Conservation (phyloP, 2,888 invertebrate species). For the Heliconius sara region DNA sequence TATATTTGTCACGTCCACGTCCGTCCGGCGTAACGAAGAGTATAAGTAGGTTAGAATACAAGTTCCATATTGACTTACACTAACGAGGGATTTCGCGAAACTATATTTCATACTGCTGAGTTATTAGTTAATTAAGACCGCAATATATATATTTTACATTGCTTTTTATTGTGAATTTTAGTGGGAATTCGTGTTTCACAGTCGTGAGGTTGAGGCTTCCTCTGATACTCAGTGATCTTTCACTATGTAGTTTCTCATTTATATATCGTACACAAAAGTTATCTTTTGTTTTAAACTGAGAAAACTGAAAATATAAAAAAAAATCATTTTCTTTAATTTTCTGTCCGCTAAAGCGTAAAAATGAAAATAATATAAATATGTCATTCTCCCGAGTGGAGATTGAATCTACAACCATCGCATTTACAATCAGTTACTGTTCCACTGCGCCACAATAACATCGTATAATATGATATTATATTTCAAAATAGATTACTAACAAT, state of each 20-base stretch:
- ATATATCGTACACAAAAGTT: no score
- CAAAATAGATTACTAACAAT: neutral
- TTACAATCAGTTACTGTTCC: neutral
- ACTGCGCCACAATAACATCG: neutral
- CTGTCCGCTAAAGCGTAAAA: neutral
- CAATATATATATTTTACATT: constrained; percentile 21
- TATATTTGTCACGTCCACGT: constrained; percentile 28
- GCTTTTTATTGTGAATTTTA: neutral
- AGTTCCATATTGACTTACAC: constrained; percentile 33
- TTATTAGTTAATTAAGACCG: constrained; percentile 39
- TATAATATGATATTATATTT: neutral
- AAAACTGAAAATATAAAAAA: no score
- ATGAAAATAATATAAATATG: neutral
- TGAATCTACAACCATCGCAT: neutral
- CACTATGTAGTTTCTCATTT: neutral
- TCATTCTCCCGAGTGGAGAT: neutral
- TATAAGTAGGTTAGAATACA: constrained; percentile 33
- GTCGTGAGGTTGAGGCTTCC: no score
- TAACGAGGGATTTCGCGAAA: constrained; percentile 39
- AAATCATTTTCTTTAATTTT: no score
- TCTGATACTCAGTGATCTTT: neutral
- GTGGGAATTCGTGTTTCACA: no score
- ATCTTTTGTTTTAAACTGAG: no score
- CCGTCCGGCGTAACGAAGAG: constrained; percentile 24
- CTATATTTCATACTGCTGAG: constrained; percentile 33